Evolutionary conservation across 2,113 vertebrate species (phyloP), one percentile per base, ranked within the genome.

Genomic region (Ameiurus melas): DNA sequence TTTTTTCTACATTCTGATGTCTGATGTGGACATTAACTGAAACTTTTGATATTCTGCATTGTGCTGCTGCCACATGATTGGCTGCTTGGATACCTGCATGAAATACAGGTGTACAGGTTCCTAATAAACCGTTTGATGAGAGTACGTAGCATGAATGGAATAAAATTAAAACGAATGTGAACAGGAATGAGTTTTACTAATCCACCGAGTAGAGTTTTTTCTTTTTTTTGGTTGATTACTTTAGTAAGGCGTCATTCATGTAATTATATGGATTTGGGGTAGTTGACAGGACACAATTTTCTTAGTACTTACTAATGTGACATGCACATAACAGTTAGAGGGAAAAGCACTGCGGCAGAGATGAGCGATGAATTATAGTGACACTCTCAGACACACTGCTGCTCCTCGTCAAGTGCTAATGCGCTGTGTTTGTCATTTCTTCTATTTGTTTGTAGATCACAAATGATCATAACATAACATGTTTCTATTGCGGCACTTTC

Each of bases 311-410:
- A 75, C 36, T 75, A 75, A 75, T 22, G 8, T 43, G 36, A 20
- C 71, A 43, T 75, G 71, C 71, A 22, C 19, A 22, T 25, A 4
- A 22, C 71, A 22, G 33, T 25, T 13, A 9, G 73, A 77, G 22
- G 14, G 47, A 79, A 79, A 16, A 79, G 27, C 14, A 8, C 5
- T 53, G 47, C 5, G 12, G 27, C 27, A 53, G 25, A 79, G 39
- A 79, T 30, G 77, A 62, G 73, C 58, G 12, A 39, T 13, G 73
- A 47, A 43, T 43, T 43, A 36, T 4, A 77, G 53, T 30, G 25
- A 86, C 25, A 55, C 66, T 19, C 77, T 80, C 2, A 22, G 43
- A 89, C 86, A 89, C 78, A 87, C 77, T 36, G 8, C 3, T 66
- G 22, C 30, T 47, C 22, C 5, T 78, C 51, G 39, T 75, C 22